phyloP scores from a whole-genome alignment of 2,888 invertebrate species.

The Hyles lineata region DNA sequence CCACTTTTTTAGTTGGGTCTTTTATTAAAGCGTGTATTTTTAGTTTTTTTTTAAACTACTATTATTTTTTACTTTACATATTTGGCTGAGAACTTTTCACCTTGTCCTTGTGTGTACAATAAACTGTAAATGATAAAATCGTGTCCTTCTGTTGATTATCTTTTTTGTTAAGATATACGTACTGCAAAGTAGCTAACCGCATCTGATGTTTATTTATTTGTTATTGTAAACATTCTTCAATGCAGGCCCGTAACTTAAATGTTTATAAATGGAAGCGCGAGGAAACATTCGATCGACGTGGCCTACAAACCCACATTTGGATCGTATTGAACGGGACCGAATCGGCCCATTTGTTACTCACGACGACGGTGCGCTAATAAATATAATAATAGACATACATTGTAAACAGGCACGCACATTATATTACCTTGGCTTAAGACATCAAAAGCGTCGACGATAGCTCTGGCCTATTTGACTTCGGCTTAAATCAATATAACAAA shows the following conservation, averaged over 20 bases:
- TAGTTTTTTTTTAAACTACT: too few species aligned
- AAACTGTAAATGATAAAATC: too few species aligned
- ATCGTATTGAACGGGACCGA: neutral
- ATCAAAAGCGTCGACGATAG: neutral
- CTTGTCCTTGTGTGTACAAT: too few species aligned
- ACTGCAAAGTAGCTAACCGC: neutral
- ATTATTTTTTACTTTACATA: too few species aligned
- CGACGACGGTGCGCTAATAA: neutral
- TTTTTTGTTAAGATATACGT: neutral
- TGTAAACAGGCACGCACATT: neutral
- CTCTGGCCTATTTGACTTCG: neutral
- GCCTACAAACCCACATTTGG: constrained; percentile 14
- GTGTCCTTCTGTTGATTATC: too few species aligned
- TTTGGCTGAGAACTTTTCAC: too few species aligned
- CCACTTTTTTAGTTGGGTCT: too few species aligned
- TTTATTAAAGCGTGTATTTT: too few species aligned
- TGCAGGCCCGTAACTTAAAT: neutral
- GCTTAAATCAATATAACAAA: neutral
- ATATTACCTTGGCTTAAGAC: neutral
- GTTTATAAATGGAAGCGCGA: constrained; percentile 5
- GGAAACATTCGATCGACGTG: constrained; percentile 23
- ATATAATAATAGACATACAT: constrained; percentile 6
- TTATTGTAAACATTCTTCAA: neutral
- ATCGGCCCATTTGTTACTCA: constrained; percentile 8
- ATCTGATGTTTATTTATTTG: neutral